phyloP scores from a whole-genome alignment of 2,888 invertebrate species.

The Leptinotarsa juncta region DNA sequence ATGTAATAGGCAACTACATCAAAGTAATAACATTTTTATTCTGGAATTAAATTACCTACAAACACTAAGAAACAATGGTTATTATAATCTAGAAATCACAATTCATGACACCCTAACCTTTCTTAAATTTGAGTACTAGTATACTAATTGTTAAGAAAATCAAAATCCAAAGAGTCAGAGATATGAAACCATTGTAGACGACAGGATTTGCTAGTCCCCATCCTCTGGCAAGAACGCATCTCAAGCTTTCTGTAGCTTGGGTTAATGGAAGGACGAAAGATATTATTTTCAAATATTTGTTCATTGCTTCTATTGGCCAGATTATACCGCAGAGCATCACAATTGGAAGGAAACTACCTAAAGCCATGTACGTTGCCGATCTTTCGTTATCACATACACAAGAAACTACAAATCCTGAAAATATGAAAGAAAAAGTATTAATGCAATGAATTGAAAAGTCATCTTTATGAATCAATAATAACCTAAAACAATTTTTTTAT shows the following conservation, averaged over 20 bases:
- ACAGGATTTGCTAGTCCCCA: conserved; percentile 79
- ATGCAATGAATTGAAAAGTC: no score
- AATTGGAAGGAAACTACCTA: conserved; percentile 88
- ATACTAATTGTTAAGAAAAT: conserved; percentile 81
- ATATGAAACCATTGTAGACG: conserved; percentile 86
- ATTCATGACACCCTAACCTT: conserved; percentile 71
- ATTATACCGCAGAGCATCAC: conserved; percentile 90
- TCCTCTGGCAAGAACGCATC: conserved; percentile 87
- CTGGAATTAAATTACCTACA: conserved; percentile 10
- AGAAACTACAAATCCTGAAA: conserved; percentile 83
- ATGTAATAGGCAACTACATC: no score
- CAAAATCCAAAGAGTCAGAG: conserved; percentile 82
- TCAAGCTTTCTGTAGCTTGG: conserved; percentile 86
- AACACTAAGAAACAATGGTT: background rate
- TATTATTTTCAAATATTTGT: conserved; percentile 74
- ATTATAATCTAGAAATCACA: conserved; percentile 12
- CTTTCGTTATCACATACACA: conserved; percentile 84
- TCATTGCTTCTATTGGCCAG: conserved; percentile 96
- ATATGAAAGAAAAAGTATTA: background rate
- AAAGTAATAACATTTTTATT: background rate
- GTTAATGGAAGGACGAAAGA: conserved; percentile 86
- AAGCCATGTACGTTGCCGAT: conserved; percentile 85
- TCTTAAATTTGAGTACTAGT: conserved; percentile 83
- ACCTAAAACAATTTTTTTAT: no score
- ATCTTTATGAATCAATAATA: background rate